Evolutionary conservation across 2,888 invertebrate genomes (phyloP), one percentile per base, ranked within the genome.

Genomic region (Tortrix viridana): DNA sequence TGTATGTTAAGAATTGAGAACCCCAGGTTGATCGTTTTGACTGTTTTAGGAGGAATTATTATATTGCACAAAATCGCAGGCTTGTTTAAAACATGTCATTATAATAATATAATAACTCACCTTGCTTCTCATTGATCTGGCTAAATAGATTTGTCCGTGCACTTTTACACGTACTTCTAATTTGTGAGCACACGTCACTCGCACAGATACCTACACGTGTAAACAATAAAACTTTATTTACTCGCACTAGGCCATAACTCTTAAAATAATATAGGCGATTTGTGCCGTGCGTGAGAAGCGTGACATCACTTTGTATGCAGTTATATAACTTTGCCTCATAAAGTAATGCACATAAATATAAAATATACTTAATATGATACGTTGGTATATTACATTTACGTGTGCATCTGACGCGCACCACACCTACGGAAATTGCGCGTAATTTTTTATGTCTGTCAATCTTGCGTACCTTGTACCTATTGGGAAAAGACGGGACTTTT

Each of bases 151-250:
- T 64, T 59, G 70, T 72, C 71, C 32, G 32, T 32, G 32, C 32
- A 32, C 32, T 76, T 68, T 69, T 70, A 74, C 73, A 76, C 60
- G 53, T 32, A 32, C 14, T 5, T 18, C 50, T 62, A 62, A 56
- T 61, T 77, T 75, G 80, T 72, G 74, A 70, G 69, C 61, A 63
- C 60, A 76, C 81, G 78, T 84, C 79, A 82, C 72, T 68, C 67
- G 72, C 68, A 74, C 71, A 77, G 71, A 65, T 88, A 85, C n/a
- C n/a, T n/a, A n/a, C 89, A 89, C 90, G 90, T 89, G 90, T 88
- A 82, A 74, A 74, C 73, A 82, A 91, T 91, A 89, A 91, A 89
- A 81, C 76, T 88, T 88, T 87, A 88, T 89, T 87, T 80, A 83
- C 82, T 82, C 76, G 79, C 81, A 78, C 82, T 77, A 81, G 80